Base-by-base conservation (phyloP, 2,797 vertebrate species). In the Amblyraja radiata region DNA sequence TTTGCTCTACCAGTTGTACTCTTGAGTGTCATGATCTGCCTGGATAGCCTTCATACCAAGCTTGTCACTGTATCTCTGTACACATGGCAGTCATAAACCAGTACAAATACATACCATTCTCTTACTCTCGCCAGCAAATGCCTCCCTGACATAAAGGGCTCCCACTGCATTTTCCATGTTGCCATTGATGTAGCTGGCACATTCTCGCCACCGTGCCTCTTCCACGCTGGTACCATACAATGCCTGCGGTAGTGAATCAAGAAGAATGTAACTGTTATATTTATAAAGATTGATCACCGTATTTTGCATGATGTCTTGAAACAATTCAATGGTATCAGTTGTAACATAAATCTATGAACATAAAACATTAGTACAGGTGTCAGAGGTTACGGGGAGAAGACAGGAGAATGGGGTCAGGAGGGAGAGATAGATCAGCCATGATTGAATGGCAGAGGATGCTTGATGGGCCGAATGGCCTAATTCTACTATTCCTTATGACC, bases 141-240 rank as follows among this genome's bases (percentile, higher is more conserved):
- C 97, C 95, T 98, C 97, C 58, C 94, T 96, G 92, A 99, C 98
- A 2, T 99, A 99, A 94, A 99, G 96, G 0, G 98, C 98, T 83
- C 98, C 99, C 6, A 99, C 97, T 0, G 98, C 98, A 0, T 97
- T 99, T 95, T 99, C 98, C 99, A 99, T 98, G 96, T 98, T 98
- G 95, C 95, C 97, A 96, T 99, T 98, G 94, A 99, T 98, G 0
- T 99, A 99, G 8, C 98, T 97, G 73, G 99, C 98, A 0, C 99
- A 99, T 93, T 99, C 98, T 61, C 98, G 96, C 99, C 99, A 99
- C 94, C 98, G 98, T 0, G 97, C 98, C 74, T 99, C 98, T 94
- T 99, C 98, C 94, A 97, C 95, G 0, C 98, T 97, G 0, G 98
- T 99, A 61, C 98, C 98, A 0, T 98, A 99, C 63, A 99, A 96